These are phyloP conservation scores for Protula sp. DNA, from an alignment of 2,888 invertebrate species.

Conservation along the genomic window DNA sequence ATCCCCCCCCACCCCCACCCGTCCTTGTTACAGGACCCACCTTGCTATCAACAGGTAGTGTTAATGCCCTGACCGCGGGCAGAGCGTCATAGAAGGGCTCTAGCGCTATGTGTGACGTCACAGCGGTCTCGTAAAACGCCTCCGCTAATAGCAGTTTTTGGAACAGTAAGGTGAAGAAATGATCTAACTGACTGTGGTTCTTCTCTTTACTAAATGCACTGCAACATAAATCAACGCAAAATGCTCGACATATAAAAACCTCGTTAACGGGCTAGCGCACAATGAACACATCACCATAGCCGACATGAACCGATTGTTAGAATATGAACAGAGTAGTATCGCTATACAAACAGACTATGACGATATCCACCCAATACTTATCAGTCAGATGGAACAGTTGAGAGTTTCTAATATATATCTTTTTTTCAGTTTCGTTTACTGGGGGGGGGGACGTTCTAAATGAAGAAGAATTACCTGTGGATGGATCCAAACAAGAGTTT, in stretches of 20 bases:
- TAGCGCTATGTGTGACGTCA: slow-evolving; percentile 5
- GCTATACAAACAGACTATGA: too few relatives aligned
- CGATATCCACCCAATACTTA: too few relatives aligned
- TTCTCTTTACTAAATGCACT: slow-evolving; percentile 59
- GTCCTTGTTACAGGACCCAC: slow-evolving; percentile 19
- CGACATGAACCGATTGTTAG: too few relatives aligned
- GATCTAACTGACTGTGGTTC: slow-evolving; percentile 62
- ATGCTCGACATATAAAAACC: not conserved
- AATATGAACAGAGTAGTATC: too few relatives aligned
- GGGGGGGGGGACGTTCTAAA: too few relatives aligned
- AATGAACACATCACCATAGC: too few relatives aligned
- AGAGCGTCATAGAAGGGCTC: slow-evolving; percentile 29
- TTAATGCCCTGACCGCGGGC: slow-evolving; percentile 32
- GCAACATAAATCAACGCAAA: slow-evolving; percentile 39
- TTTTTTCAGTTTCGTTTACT: too few relatives aligned
- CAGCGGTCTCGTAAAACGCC: slow-evolving; percentile 9
- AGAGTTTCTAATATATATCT: too few relatives aligned
- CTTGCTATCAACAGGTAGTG: slow-evolving; percentile 42
- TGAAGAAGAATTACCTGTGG: too few relatives aligned
- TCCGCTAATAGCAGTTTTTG: slow-evolving; percentile 22
- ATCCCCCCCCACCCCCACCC: not conserved
- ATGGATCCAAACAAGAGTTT: slow-evolving; percentile 37
- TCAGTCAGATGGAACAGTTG: too few relatives aligned
- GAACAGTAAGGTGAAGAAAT: slow-evolving; percentile 58
- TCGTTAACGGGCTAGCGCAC: too few relatives aligned